These are phyloP conservation scores for Symphodus melops DNA, from an alignment of 2,113 vertebrate genomes.

Conservation along the genomic window DNA sequence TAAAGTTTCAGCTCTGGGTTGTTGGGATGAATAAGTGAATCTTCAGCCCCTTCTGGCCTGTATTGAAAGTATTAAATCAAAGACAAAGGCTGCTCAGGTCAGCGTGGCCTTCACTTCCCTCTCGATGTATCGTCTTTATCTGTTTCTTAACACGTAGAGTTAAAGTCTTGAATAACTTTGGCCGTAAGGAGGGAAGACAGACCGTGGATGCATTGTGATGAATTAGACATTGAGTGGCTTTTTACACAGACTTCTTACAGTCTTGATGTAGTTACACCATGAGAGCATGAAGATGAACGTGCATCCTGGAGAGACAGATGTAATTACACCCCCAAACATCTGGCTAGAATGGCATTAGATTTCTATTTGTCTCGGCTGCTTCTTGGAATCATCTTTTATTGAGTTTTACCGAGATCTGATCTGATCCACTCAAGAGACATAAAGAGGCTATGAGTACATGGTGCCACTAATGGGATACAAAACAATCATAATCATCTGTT, in stretches of 20 bases:
- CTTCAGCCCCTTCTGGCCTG: background rate
- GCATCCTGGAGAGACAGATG: background rate
- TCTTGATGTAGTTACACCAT: constrained; percentile 1
- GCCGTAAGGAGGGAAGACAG: background rate
- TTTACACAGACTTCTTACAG: background rate
- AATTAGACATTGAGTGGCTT: background rate
- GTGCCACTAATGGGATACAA: background rate
- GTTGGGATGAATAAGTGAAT: too few relatives aligned
- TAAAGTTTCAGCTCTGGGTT: too few relatives aligned
- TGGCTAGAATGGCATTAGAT: background rate
- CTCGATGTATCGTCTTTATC: constrained; percentile 2
- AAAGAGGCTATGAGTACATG: background rate
- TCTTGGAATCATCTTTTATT: background rate
- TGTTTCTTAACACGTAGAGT: too few relatives aligned
- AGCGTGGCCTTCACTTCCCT: background rate
- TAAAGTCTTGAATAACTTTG: background rate
- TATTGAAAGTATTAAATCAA: background rate
- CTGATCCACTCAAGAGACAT: background rate
- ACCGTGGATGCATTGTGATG: background rate
- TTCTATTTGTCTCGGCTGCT: background rate
- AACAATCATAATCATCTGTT: too few relatives aligned
- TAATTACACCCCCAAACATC: background rate
- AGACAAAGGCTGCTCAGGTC: background rate
- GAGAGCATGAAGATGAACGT: background rate
- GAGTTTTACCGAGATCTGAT: background rate